Evolutionary conservation across 2,797 vertebrate genomes (phyloP).

Genomic region (Lutjanus campechanus): DNA sequence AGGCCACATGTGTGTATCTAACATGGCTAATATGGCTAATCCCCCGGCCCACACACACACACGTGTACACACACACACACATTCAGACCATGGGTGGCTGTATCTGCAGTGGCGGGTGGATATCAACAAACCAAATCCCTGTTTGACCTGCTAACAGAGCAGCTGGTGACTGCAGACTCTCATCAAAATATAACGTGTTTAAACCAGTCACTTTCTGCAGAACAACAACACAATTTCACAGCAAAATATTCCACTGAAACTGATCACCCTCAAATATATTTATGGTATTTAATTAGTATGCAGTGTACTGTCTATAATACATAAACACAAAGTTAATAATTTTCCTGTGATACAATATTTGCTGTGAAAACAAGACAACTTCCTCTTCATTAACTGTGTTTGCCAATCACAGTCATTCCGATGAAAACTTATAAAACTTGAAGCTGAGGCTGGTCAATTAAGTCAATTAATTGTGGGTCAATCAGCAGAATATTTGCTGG

Average conservation of each 20-base stretch:
- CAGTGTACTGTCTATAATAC: no score
- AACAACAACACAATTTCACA: neutral
- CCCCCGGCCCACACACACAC: conserved; percentile 16
- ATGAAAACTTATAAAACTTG: no score
- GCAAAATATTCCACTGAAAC: neutral
- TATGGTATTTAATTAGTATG: neutral
- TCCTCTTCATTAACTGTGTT: neutral
- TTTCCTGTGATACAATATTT: no score
- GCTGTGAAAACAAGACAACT: neutral
- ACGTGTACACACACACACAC: conserved; percentile 16
- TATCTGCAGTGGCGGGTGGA: conserved; percentile 37
- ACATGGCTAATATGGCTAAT: conserved; percentile 72
- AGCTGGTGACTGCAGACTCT: conserved; percentile 35
- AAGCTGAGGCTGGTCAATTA: no score
- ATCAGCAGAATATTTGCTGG: no score
- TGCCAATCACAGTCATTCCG: no score
- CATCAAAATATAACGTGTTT: neutral
- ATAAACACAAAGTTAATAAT: no score
- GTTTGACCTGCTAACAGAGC: conserved; percentile 57
- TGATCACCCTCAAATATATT: neutral
- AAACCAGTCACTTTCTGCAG: neutral
- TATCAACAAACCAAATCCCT: conserved; percentile 61
- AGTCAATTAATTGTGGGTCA: no score
- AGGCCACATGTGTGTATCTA: conserved; percentile 69
- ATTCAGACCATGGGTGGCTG: conserved; percentile 35